Percentiles rank a stretch among this genome's conserved stretches.
Conservation (phyloP, 2,797 vertebrate genomes). For the Scolopax rusticola region DNA sequence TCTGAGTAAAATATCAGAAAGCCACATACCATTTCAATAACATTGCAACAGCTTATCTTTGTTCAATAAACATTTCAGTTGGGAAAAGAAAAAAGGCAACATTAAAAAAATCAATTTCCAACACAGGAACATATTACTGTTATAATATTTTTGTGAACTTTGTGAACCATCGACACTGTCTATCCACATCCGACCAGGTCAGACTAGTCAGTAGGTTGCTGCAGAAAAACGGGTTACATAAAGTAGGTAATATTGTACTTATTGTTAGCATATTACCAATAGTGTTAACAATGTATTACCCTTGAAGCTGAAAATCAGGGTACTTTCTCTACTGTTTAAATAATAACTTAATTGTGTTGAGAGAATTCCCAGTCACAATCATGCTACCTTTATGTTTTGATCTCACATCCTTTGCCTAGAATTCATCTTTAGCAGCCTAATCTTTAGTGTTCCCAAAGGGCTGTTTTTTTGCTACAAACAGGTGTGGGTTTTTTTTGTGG, state of each 20-base stretch:
- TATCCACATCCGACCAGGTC: background rate
- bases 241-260: background rate
- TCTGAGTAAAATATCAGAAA: conserved; percentile 48
- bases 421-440: background rate
- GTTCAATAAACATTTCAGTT: background rate
- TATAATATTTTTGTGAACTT: background rate
- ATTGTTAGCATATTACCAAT: background rate
- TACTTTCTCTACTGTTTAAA: background rate
- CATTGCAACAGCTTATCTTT: background rate
- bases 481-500: too few species aligned
- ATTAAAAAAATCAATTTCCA: background rate
- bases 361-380: background rate
- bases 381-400: background rate
- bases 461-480: background rate
- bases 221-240: background rate
- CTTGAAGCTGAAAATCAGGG: background rate
- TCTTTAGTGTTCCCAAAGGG: background rate
- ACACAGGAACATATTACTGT: background rate
- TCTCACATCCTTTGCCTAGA: background rate
- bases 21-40: background rate
- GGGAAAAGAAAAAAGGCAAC: background rate
- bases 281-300: background rate
- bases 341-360: background rate
- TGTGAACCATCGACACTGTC: too few species aligned
- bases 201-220: background rate